Percentiles rank a stretch among this genome's conserved stretches.
These are phyloP conservation scores for Alces alces DNA, from an alignment of 2,113 vertebrate species.

Conservation along the genomic window DNA sequence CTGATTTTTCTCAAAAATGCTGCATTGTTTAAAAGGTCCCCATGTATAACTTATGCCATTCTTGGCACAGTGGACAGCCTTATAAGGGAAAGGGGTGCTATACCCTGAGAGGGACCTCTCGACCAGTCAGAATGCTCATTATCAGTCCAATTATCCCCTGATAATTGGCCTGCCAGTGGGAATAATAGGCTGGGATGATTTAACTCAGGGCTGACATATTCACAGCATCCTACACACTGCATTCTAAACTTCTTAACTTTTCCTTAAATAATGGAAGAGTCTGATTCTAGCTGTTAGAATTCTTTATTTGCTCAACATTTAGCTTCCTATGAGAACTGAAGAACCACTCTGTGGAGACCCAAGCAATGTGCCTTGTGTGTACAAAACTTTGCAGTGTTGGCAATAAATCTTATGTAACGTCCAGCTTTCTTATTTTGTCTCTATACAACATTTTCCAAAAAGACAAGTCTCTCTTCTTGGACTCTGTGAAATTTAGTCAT, in stretches of 20 bases:
- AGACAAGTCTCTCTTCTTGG: slow-evolving; percentile 4
- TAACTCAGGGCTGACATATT: slow-evolving; percentile 33
- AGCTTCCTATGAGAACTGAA: slow-evolving; percentile 20
- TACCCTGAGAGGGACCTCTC: slow-evolving; percentile 29
- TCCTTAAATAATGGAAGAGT: slow-evolving; percentile 40
- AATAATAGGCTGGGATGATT: slow-evolving; percentile 54
- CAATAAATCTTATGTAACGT: slow-evolving; percentile 7
- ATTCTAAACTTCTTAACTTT: slow-evolving; percentile 62
- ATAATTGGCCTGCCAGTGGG: slow-evolving; percentile 64
- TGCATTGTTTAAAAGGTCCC: background rate
- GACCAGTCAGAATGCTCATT: slow-evolving; percentile 54
- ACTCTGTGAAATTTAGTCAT: slow-evolving; percentile 51
- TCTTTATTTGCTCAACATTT: slow-evolving; percentile 61
- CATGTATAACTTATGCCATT: background rate
- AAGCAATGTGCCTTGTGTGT: background rate
- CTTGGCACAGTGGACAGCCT: background rate
- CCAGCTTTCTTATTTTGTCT: slow-evolving; percentile 50
- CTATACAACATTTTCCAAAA: slow-evolving; percentile 19
- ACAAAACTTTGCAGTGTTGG: slow-evolving; percentile 16
- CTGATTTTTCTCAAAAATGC: background rate
- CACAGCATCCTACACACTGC: slow-evolving; percentile 41
- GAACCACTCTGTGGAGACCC: background rate
- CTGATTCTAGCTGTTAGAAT: slow-evolving; percentile 18
- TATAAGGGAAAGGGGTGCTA: background rate
- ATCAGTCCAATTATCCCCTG: slow-evolving; percentile 57